These are phyloP conservation scores for Trigoniulus corallinus DNA, from an alignment of 1,140 invertebrate genomes.

Conservation along the genomic window DNA sequence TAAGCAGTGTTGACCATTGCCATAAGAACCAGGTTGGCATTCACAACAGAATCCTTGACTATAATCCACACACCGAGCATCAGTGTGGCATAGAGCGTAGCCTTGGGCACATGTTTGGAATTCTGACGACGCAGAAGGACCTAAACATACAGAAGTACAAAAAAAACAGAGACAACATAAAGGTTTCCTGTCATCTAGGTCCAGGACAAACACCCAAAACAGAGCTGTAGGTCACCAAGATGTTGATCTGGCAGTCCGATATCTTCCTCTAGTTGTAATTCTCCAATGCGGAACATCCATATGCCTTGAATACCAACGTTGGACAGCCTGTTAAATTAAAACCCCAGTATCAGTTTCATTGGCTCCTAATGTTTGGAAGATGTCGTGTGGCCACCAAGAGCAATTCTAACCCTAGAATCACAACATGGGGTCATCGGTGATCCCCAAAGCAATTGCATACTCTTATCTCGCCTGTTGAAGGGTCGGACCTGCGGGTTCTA, in stretches of 20 bases:
- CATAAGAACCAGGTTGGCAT: slow-evolving; percentile 62
- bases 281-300: slow-evolving; percentile 66
- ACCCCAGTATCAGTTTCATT: not conserved
- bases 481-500: too few species aligned
- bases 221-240: too few species aligned
- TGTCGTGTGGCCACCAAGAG: not conserved
- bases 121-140: slow-evolving; percentile 14
- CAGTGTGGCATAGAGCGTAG: slow-evolving; percentile 53
- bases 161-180: too few species aligned
- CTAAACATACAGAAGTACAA: slow-evolving; percentile 8
- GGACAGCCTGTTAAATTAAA: slow-evolving; percentile 40
- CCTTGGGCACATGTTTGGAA: slow-evolving; percentile 33
- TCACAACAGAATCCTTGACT: slow-evolving; percentile 70
- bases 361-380: not conserved
- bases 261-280: slow-evolving; percentile 37
- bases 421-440: too few species aligned
- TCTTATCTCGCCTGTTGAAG: too few species aligned
- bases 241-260: slow-evolving; percentile 47
- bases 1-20: slow-evolving; percentile 79
- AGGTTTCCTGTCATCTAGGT: not conserved
- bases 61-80: slow-evolving; percentile 66
- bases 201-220: too few species aligned
- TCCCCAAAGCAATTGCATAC: too few species aligned
- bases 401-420: too few species aligned
- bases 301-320: slow-evolving; percentile 65